Percentiles rank a stretch among this genome's conserved stretches.
These are phyloP conservation scores for Pipa parva DNA, from an alignment of 2,113 vertebrate genomes.

Conservation along the genomic window DNA sequence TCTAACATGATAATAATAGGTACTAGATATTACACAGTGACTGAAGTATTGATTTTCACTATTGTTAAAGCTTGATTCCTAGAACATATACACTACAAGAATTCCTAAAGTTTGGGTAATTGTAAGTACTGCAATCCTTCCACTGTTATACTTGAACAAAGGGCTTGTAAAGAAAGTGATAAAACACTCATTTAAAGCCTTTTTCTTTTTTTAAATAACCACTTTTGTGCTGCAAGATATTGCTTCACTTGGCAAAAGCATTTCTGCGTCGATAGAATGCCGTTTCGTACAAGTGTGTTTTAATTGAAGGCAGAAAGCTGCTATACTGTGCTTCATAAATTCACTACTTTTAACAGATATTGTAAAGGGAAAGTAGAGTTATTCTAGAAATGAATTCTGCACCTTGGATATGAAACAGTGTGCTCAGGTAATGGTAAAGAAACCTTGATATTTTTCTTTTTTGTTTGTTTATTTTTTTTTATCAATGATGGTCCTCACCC, in stretches of 20 bases:
- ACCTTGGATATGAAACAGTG: too few species aligned
- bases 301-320: not conserved
- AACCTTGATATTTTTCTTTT: not conserved
- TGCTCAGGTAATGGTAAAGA: too few species aligned
- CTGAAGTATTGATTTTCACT: constrained; percentile 2
- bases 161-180: not conserved
- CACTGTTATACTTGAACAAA: constrained; percentile 23
- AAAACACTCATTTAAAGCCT: not conserved
- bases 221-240: not conserved
- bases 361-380: not conserved
- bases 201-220: not conserved
- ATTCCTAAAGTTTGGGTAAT: constrained; percentile 3
- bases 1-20: constrained; percentile 18
- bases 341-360: too few species aligned
- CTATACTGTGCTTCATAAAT: not conserved
- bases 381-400: too few species aligned
- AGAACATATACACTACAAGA: not conserved
- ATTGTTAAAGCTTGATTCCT: constrained; percentile 2
- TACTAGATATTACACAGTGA: constrained; percentile 2
- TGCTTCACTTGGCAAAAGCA: too few species aligned
- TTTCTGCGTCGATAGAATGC: not conserved
- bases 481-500: not conserved
- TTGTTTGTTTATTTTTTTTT: not conserved
- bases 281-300: not conserved
- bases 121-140: not conserved